Conservation (phyloP, 2,888 invertebrate genomes). For the Ormyrus rosae region DNA sequence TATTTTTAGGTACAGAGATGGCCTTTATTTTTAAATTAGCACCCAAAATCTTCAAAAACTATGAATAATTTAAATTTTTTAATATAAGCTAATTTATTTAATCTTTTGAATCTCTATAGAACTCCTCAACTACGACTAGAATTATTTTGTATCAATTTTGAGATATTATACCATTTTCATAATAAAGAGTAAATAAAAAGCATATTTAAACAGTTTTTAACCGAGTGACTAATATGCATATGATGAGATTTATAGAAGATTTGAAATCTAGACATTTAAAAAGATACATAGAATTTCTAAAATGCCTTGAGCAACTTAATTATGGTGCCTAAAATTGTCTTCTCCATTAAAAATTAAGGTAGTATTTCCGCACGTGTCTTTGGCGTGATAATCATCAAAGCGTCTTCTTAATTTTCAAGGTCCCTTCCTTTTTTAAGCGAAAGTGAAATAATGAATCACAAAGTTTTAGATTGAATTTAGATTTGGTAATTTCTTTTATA, state of each 20-base stretch:
- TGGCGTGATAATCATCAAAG: background rate
- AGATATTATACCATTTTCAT: too few species aligned
- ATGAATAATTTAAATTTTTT: too few species aligned
- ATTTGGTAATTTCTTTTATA: background rate
- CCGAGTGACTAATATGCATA: background rate
- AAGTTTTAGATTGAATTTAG: constrained; percentile 2
- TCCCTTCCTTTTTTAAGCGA: background rate
- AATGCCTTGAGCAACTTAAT: constrained; percentile 7
- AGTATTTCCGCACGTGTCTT: constrained; percentile 14
- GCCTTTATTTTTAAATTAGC: too few species aligned
- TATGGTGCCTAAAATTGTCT: constrained; percentile 16
- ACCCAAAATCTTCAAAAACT: too few species aligned
- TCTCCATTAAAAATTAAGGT: background rate
- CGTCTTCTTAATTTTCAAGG: constrained; percentile 20
- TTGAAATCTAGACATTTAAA: constrained; percentile 6
- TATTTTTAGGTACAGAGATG: too few species aligned
- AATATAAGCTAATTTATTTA: too few species aligned
- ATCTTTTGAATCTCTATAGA: too few species aligned
- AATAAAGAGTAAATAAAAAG: too few species aligned
- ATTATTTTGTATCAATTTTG: too few species aligned
- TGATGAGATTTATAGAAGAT: constrained; percentile 11
- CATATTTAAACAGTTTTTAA: too few species aligned
- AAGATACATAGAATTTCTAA: constrained; percentile 4
- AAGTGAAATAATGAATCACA: constrained; percentile 17
- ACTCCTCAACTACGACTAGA: too few species aligned